These are phyloP conservation scores for Glyptemys insculpta DNA, from an alignment of 2,797 vertebrate species.

Conservation along the genomic window DNA sequence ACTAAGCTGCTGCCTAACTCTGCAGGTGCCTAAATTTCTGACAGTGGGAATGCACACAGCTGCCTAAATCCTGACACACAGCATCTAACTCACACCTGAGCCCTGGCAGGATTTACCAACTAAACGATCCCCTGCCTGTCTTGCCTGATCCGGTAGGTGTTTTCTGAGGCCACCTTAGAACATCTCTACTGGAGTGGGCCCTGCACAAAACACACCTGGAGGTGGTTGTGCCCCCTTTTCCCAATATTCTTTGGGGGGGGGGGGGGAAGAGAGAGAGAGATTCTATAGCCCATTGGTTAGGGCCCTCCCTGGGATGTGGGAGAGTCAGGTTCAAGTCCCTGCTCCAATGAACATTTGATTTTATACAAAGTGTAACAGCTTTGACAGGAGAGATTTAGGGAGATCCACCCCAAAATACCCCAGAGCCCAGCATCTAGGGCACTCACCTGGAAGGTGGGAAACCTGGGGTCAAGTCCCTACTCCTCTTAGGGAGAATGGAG, in stretches of 20 bases:
- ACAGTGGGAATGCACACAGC: neutral
- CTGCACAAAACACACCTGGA: neutral
- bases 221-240: neutral
- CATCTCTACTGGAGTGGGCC: neutral
- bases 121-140: neutral
- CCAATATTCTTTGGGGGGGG: neutral
- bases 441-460: neutral
- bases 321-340: neutral
- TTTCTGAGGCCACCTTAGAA: neutral
- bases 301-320: neutral
- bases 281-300: neutral
- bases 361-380: neutral
- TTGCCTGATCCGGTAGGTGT: neutral
- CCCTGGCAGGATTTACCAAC: neutral
- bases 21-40: neutral
- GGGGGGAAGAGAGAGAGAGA: fast-evolving
- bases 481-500: neutral
- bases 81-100: neutral
- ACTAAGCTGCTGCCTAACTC: neutral
- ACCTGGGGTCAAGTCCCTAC: neutral
- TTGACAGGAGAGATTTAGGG: neutral
- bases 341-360: neutral
- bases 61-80: neutral
- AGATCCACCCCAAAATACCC: neutral
- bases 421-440: neutral